Evolutionary conservation across 2,888 invertebrate species (phyloP), one percentile per base, ranked within the genome.

Genomic region (Ditula angustiorana): DNA sequence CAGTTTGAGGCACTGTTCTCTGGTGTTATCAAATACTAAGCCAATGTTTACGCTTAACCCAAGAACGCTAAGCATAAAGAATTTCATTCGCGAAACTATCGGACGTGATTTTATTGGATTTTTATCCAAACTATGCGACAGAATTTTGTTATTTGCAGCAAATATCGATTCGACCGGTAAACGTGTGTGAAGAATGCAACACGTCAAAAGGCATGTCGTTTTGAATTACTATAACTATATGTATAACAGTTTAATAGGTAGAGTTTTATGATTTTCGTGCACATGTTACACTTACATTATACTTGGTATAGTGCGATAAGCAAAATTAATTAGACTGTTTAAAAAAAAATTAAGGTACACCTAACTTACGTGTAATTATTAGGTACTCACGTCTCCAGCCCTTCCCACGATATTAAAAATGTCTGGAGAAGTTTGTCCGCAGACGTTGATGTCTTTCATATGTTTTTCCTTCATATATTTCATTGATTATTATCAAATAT

Each of bases 91-190:
- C 68, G 67, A 68, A 66, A 68, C 58, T 71, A 67, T 61, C 68
- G 75, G 74, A 83, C 86, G 86, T 85, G 86, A 83, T 87, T 89
- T 90, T 86, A 89, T 87, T 75, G 84, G 81, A 81, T 78, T 90
- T 82, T 89, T 86, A 89, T 90, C 88, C 79, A 69, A 75, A 52
- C 66, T 74, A 72, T 72, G 69, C 70, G 70, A 73, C 73, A 77
- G 75, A 74, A 69, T 75, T 75, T 75, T 72, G 74, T 72, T 72
- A 69, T 61, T 63, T 70, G 47, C 62, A 59, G 69, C 57, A 67
- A 67, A 66, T 69, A 69, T 71, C 69, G 67, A 68, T 52, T 67
- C 63, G 69, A 46, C 24, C 24, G 46, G 46, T 24, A 46, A 46
- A 24, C 24, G 46, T 24, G 53, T 23, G 53, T 4, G 35, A 13